Evolutionary conservation across 2,888 invertebrate species (phyloP).

Genomic region (Acleris sparsana): DNA sequence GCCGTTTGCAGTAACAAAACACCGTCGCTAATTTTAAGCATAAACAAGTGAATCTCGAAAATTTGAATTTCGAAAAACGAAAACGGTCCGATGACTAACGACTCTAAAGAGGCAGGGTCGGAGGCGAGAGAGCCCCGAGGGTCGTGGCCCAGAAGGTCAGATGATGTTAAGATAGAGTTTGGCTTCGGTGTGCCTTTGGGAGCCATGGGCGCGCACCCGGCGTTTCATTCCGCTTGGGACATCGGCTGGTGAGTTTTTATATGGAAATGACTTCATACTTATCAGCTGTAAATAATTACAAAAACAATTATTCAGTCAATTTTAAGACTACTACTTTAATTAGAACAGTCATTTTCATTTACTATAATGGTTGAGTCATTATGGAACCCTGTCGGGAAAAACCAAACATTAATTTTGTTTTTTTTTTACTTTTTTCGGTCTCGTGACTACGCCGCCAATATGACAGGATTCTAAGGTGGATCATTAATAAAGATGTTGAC

Average conservation of each 20-base stretch:
- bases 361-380: too few relatives aligned
- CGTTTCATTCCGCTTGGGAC: constrained; percentile 82
- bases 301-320: too few relatives aligned
- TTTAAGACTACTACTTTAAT: too few relatives aligned
- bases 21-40: neutral
- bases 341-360: too few relatives aligned
- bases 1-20: neutral
- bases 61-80: neutral
- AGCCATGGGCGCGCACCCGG: constrained; percentile 79
- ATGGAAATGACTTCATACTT: neutral
- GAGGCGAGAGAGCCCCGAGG: constrained; percentile 49
- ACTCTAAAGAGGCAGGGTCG: constrained; percentile 49
- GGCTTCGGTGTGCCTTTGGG: constrained; percentile 80
- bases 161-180: constrained; percentile 83
- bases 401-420: too few relatives aligned
- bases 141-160: constrained; percentile 65
- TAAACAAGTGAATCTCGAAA: constrained; percentile 3
- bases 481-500: too few relatives aligned
- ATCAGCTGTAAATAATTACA: too few relatives aligned
- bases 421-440: too few relatives aligned
- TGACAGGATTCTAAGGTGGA: too few relatives aligned
- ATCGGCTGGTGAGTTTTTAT: constrained; percentile 70
- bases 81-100: constrained; percentile 62
- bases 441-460: too few relatives aligned
- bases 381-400: too few relatives aligned